A percentile compares a stretch with the other conserved stretches of the same genome.
phyloP scores from a whole-genome alignment of 2,888 invertebrate species.

The Phlogophora meticulosa region DNA sequence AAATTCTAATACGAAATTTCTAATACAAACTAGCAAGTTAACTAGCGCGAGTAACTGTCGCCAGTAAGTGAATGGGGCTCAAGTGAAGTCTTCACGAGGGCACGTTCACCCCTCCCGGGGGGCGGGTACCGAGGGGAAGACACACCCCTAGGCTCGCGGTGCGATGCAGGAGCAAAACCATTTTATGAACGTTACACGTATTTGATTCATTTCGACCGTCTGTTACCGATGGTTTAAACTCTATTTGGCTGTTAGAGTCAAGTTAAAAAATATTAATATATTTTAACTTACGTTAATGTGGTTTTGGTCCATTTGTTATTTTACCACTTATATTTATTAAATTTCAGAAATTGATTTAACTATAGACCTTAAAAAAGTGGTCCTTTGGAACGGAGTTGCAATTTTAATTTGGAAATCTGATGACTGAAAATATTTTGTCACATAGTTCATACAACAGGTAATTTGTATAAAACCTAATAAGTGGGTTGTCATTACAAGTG shows the following conservation, averaged over 20 bases:
- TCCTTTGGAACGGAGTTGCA: no score
- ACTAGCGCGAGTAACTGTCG: conserved; percentile 52
- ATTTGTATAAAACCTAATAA: no score
- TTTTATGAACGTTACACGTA: conserved; percentile 21
- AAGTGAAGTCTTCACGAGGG: conserved; percentile 77
- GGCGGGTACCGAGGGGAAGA: conserved; percentile 82
- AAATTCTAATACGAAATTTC: neutral
- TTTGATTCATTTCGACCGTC: neutral
- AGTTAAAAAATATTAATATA: neutral
- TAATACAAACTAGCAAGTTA: conserved; percentile 19
- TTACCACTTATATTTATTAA: no score
- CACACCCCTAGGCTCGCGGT: conserved; percentile 86
- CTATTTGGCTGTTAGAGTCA: neutral
- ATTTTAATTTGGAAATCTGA: no score
- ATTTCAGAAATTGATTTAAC: no score
- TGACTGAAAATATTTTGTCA: no score
- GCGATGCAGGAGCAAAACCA: conserved; percentile 69
- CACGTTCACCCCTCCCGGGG: conserved; percentile 75
- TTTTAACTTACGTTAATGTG: neutral
- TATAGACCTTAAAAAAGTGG: no score
- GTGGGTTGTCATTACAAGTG: no score
- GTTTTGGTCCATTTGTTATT: neutral
- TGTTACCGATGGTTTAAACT: neutral
- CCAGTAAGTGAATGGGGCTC: conserved; percentile 74
- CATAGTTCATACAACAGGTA: no score